Conservation (phyloP, 1,140 invertebrate genomes). For the Papilio xuthus region DNA sequence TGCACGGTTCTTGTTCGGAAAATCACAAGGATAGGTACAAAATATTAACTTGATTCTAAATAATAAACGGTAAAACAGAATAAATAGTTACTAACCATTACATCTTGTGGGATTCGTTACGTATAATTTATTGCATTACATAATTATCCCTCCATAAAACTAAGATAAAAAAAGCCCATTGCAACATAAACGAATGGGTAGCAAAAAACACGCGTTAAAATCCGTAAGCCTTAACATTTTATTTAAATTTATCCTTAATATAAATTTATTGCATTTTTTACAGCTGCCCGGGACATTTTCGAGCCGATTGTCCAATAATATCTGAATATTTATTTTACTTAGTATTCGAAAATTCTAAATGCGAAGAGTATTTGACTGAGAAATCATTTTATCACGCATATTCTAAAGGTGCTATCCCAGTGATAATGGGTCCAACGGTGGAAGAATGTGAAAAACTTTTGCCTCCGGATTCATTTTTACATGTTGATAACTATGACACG, state of each 20-base stretch:
- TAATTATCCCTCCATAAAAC: too few species aligned
- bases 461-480: conserved; percentile 87
- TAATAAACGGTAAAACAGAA: background rate
- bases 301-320: conserved; percentile 81
- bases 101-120: too few species aligned
- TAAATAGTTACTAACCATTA: too few species aligned
- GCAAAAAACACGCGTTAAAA: too few species aligned
- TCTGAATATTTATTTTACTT: conserved; percentile 88
- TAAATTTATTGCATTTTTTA: conserved; percentile 50
- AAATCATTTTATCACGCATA: conserved; percentile 87
- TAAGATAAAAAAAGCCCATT: too few species aligned
- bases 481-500: conserved; percentile 87
- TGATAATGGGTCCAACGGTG: conserved; percentile 84
- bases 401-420: conserved; percentile 84
- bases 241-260: background rate
- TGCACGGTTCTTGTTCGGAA: conserved; percentile 63
- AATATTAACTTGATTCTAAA: background rate
- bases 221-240: background rate
- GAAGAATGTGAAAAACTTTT: conserved; percentile 81
- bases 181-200: too few species aligned
- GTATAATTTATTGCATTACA: too few species aligned
- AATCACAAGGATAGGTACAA: conserved; percentile 51
- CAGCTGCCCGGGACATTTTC: conserved; percentile 85
- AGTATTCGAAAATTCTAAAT: conserved; percentile 89
- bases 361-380: conserved; percentile 87